Evolutionary conservation across 2,888 invertebrate species (phyloP).

Genomic region (Linyphia triangularis): DNA sequence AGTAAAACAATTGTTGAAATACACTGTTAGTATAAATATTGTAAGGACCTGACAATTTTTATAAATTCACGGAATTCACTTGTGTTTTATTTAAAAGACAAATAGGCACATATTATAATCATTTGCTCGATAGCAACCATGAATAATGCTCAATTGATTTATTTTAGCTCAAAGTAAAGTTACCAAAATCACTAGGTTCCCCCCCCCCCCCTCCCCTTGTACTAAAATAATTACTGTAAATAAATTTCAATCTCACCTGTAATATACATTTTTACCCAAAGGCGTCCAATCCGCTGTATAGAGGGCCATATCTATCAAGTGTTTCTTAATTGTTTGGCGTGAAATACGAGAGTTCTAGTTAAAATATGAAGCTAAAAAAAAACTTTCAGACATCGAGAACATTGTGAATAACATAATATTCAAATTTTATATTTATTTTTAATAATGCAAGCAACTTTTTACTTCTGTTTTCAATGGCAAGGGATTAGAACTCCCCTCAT

Average conservation of each 20-base stretch:
- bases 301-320: constrained; percentile 69
- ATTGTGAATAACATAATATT: neutral
- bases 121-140: too few relatives aligned
- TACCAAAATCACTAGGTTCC: too few relatives aligned
- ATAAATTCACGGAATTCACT: too few relatives aligned
- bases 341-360: neutral
- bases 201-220: too few relatives aligned
- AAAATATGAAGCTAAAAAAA: neutral
- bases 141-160: too few relatives aligned
- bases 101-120: too few relatives aligned
- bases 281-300: constrained; percentile 85
- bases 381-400: neutral
- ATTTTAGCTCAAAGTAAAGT: too few relatives aligned
- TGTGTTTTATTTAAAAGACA: too few relatives aligned
- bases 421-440: neutral
- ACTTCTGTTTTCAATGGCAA: neutral
- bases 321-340: neutral
- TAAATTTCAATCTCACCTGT: constrained; percentile 90
- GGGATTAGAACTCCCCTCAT: constrained; percentile 1
- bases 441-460: neutral
- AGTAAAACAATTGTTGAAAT: too few relatives aligned
- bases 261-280: constrained; percentile 84
- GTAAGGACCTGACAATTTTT: too few relatives aligned
- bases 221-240: constrained; percentile 84
- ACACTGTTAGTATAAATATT: too few relatives aligned